Evolutionary conservation across 1,140 invertebrate species (phyloP), one percentile per base, ranked within the genome.

Genomic region (Drosophila repleta): DNA sequence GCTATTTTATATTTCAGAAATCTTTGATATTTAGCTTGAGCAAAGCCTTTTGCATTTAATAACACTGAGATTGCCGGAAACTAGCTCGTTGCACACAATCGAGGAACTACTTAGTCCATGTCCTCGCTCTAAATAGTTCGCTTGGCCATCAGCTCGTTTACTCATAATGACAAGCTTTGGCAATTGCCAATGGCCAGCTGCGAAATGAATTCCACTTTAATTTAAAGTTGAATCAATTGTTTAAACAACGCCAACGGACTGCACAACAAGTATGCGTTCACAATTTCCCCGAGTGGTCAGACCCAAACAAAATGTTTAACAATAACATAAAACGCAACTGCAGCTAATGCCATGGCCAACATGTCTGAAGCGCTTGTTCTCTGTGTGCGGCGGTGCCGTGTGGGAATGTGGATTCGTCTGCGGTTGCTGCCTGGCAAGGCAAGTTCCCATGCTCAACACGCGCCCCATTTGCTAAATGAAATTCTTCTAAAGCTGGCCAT

Each of bases 391-490:
- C 20, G 17, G n/a, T 41, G 41, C 74, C 37, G 45, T 57, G 55
- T 39, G 5, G 20, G 37, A 39, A 21, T 52, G 49, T 52, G 17
- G 13, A 52, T 8, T 55, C 29, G 35, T 11, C 39, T 45, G 37
- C 15, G 55, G 55, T 45, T 26, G 21, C 20, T 11, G 55, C 20
- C 35, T 41, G 13, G 52, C 24, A 7, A 2, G 35, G 20, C 13
- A 24, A 55, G 35, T 55, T n/a, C 51, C 51, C 4, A 20, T 39
- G 29, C 53, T 45, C 6, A 26, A 24, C 45, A 70, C 39, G 74
- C 65, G 69, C 49, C 65, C 74, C 66, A 76, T 76, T 76, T 76
- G 74, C 56, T 37, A 76, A 76, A 76, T 76, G 65, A 76, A 76
- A 71, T 76, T 76, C 52, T 41, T 37, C 39, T 17, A 26, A 43